Evolutionary conservation across 2,113 vertebrate species (phyloP).

Genomic region (Xiphophorus maculatus): DNA sequence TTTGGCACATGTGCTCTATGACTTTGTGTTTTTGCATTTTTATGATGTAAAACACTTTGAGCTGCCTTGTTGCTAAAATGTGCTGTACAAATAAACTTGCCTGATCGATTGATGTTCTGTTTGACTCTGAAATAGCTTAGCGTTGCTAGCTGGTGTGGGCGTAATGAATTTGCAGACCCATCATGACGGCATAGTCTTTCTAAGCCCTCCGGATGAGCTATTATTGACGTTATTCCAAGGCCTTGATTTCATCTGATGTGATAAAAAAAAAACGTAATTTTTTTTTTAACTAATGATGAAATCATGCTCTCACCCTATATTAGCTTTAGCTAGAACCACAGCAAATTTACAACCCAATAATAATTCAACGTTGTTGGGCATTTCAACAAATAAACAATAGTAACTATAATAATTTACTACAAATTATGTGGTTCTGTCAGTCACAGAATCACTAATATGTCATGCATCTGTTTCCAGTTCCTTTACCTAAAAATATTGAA

Average conservation of each 20-base stretch:
- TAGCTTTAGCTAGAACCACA: too few species aligned
- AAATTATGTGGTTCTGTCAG: background rate
- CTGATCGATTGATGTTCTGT: too few species aligned
- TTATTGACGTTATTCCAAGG: background rate
- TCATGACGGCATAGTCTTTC: background rate
- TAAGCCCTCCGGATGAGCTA: background rate
- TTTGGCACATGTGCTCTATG: too few species aligned
- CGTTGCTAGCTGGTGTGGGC: background rate
- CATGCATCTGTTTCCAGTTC: constrained; percentile 7
- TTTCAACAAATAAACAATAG: background rate
- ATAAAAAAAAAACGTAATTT: too few species aligned
- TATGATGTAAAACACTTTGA: too few species aligned
- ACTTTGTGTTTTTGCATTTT: too few species aligned
- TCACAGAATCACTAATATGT: background rate
- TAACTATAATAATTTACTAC: background rate
- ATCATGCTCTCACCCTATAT: too few species aligned
- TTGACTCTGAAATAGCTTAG: too few species aligned
- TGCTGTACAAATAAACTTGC: too few species aligned
- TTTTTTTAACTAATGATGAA: too few species aligned
- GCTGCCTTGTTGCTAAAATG: too few species aligned
- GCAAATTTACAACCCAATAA: background rate
- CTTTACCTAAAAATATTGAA: constrained; percentile 20
- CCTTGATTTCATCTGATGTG: background rate
- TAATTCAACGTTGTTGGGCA: background rate
- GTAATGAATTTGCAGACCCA: background rate